Evolutionary conservation across 1,140 invertebrate genomes (phyloP), one percentile per base, ranked within the genome.

Genomic region (Leguminivora glycinivorella): DNA sequence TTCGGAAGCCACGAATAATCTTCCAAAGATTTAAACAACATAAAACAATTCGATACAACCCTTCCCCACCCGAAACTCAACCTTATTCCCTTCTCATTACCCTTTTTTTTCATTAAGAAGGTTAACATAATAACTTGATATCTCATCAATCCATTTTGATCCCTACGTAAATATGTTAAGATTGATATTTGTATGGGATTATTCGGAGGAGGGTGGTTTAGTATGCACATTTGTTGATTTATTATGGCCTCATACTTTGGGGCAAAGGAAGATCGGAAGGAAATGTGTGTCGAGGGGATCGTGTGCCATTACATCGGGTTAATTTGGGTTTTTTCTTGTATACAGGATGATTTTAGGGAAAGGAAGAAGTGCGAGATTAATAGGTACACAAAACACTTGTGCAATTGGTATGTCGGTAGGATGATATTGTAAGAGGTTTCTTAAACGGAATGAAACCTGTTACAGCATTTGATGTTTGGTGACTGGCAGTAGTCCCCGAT

Each of bases 171-270:
- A 29, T 17, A 34, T 63, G 26, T 31, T 63, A 29, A 63, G 58
- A 29, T 63, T 63, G 58, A 29, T 29, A 52, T 31, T 63, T 17
- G 29, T 1, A 25, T 58, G 24, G 26, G n/a, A 17, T 52, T 63
- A 17, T 34, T 17, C n/a, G n/a, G 26, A 17, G 26, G 58, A 63
- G 25, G 58, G 56, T 22, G 25, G 25, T 7, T 26, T n/a, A 31
- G 22, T 34, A 63, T 63, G 58, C 58, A 63, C 58, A 63, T 63
- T 63, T 63, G 58, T 63, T 31, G 58, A 63, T 63, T 63, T 63
- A 63, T 63, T 26, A 17, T 63, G 14, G 58, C 4, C 31, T 63
- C 58, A 34, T 63, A 63, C 14, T 34, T 4, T 63, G 25, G 25
- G 58, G 58, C 56, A 17, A 29, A 63, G 4, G 58, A 29, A 26